Conservation (phyloP, 2,797 vertebrate species). For the Vespertilio murinus region DNA sequence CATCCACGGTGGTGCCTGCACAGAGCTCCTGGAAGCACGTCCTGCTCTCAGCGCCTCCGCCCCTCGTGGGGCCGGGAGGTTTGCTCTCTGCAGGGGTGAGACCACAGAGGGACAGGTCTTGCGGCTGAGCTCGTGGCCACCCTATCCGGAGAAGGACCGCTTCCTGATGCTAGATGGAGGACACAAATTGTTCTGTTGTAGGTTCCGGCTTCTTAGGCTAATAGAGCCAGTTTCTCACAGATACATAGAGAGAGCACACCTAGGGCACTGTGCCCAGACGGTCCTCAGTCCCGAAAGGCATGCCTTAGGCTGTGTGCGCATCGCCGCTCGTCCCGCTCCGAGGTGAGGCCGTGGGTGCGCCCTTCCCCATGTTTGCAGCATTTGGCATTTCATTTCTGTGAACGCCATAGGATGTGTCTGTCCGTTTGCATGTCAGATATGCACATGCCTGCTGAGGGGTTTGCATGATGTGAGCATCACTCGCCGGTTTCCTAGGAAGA, state of each 20-base stretch:
- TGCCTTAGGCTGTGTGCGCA: neutral
- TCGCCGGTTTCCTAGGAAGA: neutral
- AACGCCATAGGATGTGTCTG: constrained; percentile 72
- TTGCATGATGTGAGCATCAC: constrained; percentile 82
- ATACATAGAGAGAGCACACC: constrained; percentile 42
- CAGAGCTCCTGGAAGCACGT: neutral
- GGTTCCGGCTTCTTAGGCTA: constrained; percentile 49
- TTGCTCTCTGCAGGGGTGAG: neutral
- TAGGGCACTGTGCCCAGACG: constrained; percentile 24
- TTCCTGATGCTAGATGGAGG: neutral
- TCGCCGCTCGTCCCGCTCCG: neutral
- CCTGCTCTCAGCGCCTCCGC: no score
- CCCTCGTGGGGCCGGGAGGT: neutral
- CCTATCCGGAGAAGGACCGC: neutral
- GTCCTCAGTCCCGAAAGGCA: neutral
- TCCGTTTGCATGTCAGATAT: constrained; percentile 82
- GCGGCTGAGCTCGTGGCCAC: neutral
- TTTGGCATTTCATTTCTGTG: constrained; percentile 67
- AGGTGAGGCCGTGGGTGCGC: constrained; percentile 57
- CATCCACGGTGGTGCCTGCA: neutral
- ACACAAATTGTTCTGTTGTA: constrained; percentile 59
- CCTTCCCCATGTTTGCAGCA: constrained; percentile 51
- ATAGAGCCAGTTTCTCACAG: constrained; percentile 61
- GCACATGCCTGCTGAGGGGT: constrained; percentile 77
- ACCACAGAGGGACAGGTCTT: rapidly evolving